phyloP scores from a whole-genome alignment of 2,888 invertebrate species.

The Spilarctia lutea region DNA sequence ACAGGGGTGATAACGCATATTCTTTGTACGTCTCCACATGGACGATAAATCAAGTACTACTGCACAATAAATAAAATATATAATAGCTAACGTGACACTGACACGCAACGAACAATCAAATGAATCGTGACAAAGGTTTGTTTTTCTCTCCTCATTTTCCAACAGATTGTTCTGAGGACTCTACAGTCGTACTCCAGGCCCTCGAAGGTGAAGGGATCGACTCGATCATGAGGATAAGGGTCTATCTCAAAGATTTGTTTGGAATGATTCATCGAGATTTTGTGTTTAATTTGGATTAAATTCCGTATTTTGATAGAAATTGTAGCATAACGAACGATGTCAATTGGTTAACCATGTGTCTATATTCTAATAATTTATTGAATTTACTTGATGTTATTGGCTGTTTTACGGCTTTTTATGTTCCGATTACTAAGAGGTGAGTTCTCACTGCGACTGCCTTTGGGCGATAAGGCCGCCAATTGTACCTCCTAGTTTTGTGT shows the following conservation, averaged over 20 bases:
- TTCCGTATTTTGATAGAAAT: background rate
- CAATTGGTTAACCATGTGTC: background rate
- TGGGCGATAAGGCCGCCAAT: no score
- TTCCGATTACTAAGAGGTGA: no score
- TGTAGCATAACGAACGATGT: background rate
- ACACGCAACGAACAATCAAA: constrained; percentile 52
- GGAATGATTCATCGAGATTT: constrained; percentile 20
- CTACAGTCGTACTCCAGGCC: constrained; percentile 52
- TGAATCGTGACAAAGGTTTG: constrained; percentile 65
- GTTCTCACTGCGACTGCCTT: no score
- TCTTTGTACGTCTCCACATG: no score
- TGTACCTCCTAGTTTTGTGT: no score
- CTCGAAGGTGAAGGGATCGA: constrained; percentile 50
- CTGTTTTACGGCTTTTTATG: no score
- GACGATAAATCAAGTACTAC: no score
- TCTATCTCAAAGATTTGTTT: constrained; percentile 28
- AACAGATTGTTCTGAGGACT: constrained; percentile 65
- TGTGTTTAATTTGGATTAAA: constrained; percentile 1
- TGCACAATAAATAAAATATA: background rate
- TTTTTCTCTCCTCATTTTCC: constrained; percentile 78
- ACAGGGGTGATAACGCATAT: no score
- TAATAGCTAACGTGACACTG: background rate
- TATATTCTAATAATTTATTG: no score
- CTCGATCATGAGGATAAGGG: constrained; percentile 49
- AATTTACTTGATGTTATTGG: no score